Conservation (phyloP, 2,113 vertebrate species). For the Corythoichthys haematopterus region DNA sequence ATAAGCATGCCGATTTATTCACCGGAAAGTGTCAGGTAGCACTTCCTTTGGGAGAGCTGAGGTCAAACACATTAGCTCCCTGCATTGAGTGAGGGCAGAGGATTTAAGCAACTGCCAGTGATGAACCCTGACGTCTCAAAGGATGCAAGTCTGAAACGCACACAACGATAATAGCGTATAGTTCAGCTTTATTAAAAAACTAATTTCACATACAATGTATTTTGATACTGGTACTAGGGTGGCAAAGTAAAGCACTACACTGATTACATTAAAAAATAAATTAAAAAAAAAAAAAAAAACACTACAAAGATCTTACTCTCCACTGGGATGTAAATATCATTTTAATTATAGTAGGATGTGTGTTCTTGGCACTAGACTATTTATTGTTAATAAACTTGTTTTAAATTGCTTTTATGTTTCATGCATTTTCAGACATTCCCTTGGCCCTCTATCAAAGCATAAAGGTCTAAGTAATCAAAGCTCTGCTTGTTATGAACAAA, state of each 20-base stretch:
- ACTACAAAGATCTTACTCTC: constrained; percentile 6
- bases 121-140: constrained; percentile 5
- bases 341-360: constrained; percentile 41
- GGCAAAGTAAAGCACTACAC: neutral
- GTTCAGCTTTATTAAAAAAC: constrained; percentile 12
- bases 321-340: constrained; percentile 12
- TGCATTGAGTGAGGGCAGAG: constrained; percentile 36
- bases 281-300: constrained; percentile 3
- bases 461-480: constrained; percentile 53
- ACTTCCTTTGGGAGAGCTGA: constrained; percentile 52
- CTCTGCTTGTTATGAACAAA: constrained; percentile 54
- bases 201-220: neutral
- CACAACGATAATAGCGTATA: constrained; percentile 10
- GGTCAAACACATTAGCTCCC: constrained; percentile 66
- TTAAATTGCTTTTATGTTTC: constrained; percentile 70
- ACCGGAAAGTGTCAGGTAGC: constrained; percentile 34
- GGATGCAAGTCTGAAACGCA: constrained; percentile 10
- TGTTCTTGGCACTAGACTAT: constrained; percentile 42
- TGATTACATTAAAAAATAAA: neutral
- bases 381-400: constrained; percentile 65
- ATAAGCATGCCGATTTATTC: constrained; percentile 63
- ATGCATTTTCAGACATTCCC: constrained; percentile 67
- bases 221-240: neutral
- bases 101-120: constrained; percentile 35
- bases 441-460: constrained; percentile 50